These are phyloP conservation scores for Halichoeres trimaculatus DNA, from an alignment of 2,113 vertebrate species.

Conservation along the genomic window DNA sequence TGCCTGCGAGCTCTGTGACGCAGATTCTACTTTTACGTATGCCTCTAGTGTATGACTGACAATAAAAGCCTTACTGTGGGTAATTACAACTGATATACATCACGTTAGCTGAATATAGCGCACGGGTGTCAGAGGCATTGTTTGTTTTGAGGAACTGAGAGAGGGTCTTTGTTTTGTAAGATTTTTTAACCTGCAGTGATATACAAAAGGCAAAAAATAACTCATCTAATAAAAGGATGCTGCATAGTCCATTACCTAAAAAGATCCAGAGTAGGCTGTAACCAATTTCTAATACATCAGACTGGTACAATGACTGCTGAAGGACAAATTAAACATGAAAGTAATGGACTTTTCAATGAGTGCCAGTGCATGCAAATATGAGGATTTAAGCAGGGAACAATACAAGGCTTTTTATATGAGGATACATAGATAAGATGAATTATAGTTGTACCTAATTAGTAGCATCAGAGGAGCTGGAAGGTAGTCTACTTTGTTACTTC, in stretches of 20 bases:
- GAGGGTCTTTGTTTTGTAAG: slow-evolving; percentile 1
- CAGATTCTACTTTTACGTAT: slow-evolving; percentile 69
- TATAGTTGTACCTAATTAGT: neutral
- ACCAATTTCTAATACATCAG: slow-evolving; percentile 6
- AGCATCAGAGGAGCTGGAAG: neutral
- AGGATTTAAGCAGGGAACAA: neutral
- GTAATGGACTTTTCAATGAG: neutral
- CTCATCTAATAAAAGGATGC: neutral
- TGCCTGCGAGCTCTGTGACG: slow-evolving; percentile 73
- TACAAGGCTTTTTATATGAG: neutral
- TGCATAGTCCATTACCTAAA: neutral
- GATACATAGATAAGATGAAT: slow-evolving; percentile 4
- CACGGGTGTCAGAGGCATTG: neutral
- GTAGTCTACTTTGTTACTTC: too few relatives aligned
- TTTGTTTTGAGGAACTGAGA: neutral
- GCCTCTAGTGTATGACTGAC: slow-evolving; percentile 45
- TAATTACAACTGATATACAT: slow-evolving; percentile 48
- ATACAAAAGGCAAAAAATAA: slow-evolving; percentile 8
- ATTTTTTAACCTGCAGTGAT: slow-evolving; percentile 14
- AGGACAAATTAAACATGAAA: slow-evolving; percentile 1
- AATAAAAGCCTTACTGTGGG: slow-evolving; percentile 42
- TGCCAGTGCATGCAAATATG: neutral
- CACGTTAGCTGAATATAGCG: slow-evolving; percentile 34
- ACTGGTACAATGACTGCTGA: slow-evolving; percentile 5
- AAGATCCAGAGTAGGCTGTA: neutral